Conservation (phyloP, 2,797 vertebrate species). For the Eulemur mongoz region DNA sequence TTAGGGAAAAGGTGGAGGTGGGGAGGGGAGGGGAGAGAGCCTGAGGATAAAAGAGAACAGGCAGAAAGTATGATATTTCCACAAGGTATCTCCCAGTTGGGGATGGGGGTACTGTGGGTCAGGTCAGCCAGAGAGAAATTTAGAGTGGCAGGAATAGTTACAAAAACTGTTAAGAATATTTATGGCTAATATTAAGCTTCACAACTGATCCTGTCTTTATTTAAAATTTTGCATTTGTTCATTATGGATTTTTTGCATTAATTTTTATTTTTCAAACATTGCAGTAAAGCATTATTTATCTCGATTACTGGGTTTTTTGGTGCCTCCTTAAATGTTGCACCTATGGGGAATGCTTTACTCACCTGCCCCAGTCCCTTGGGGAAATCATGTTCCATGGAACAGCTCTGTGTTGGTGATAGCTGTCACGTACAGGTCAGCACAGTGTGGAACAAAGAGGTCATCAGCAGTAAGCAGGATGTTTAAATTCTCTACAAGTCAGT, state of each 20-base stretch:
- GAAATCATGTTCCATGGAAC: neutral
- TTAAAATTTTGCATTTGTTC: neutral
- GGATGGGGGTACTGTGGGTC: neutral
- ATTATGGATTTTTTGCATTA: neutral
- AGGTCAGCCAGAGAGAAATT: neutral
- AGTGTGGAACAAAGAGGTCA: neutral
- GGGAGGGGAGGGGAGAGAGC: neutral
- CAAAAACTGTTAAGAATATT: neutral
- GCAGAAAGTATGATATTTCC: neutral
- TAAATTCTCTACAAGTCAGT: neutral
- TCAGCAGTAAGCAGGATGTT: neutral
- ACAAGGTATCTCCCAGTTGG: neutral
- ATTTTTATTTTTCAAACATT: neutral
- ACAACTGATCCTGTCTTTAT: neutral
- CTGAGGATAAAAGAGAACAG: neutral
- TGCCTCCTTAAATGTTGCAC: neutral
- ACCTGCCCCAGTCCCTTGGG: neutral
- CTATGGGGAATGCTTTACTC: neutral
- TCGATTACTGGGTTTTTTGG: neutral
- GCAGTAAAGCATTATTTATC: neutral
- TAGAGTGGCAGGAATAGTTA: neutral
- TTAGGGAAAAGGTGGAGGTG: neutral
- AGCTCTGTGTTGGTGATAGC: neutral
- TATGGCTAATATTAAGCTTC: neutral
- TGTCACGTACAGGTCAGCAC: neutral